phyloP scores from a whole-genome alignment of 2,888 invertebrate genomes.

The Eupithecia inturbata region DNA sequence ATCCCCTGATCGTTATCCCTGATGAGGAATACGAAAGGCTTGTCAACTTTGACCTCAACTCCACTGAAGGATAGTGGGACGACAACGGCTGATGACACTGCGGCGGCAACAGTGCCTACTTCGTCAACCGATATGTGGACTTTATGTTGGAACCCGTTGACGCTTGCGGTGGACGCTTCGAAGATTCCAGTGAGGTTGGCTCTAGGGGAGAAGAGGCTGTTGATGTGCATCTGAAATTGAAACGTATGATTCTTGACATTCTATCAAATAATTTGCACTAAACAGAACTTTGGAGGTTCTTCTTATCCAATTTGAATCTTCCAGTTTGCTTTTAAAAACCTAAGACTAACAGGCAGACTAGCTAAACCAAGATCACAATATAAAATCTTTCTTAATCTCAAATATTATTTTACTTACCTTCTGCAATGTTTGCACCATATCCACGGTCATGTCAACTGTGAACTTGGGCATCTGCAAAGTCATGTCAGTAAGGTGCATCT shows the following conservation, averaged over 20 bases:
- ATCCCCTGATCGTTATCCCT: conserved; percentile 81
- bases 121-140: conserved; percentile 87
- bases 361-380: neutral
- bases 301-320: neutral
- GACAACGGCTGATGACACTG: conserved; percentile 83
- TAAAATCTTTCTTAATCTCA: too few species aligned
- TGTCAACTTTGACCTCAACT: conserved; percentile 81
- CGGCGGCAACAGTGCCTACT: conserved; percentile 86
- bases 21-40: conserved; percentile 87
- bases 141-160: conserved; percentile 85
- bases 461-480: conserved; percentile 85
- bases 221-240: conserved; percentile 83
- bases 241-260: neutral
- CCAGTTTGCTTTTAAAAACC: neutral
- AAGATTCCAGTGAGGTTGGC: conserved; percentile 85
- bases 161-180: conserved; percentile 63
- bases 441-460: conserved; percentile 81
- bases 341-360: neutral
- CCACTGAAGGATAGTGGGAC: conserved; percentile 85
- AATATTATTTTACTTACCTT: conserved; percentile 67
- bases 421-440: conserved; percentile 77
- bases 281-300: neutral
- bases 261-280: neutral
- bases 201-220: conserved; percentile 79
- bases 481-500: conserved; percentile 79